Percentiles rank a stretch among this genome's conserved stretches.
phyloP scores from a whole-genome alignment of 2,888 invertebrate genomes.

The Eristalis pertinax region DNA sequence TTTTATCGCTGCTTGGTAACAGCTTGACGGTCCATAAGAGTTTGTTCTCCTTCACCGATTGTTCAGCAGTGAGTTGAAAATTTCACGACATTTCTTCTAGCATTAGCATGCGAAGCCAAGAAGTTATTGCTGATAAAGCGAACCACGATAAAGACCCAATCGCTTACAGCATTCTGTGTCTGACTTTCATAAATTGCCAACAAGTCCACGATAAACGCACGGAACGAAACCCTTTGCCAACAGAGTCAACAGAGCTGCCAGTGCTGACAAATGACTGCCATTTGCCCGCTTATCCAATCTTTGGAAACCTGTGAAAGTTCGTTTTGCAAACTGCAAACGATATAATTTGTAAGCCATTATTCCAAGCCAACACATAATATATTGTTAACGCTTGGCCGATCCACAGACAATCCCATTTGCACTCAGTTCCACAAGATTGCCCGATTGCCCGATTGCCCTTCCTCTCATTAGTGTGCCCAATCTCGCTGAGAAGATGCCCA shows the following conservation, averaged over 20 bases:
- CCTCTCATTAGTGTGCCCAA: slow-evolving; percentile 44
- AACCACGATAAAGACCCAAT: not conserved
- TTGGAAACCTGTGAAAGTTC: not conserved
- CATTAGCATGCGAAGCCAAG: not conserved
- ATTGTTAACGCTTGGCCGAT: slow-evolving; percentile 7
- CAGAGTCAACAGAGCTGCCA: not conserved
- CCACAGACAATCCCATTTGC: slow-evolving; percentile 13
- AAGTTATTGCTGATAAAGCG: not conserved
- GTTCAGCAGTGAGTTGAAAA: not conserved
- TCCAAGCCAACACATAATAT: slow-evolving; percentile 4
- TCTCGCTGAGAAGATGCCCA: slow-evolving; percentile 13
- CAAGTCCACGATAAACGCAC: not conserved
- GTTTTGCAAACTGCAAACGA: not conserved
- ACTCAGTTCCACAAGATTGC: slow-evolving; percentile 8
- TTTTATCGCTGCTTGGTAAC: not conserved
- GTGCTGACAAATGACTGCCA: not conserved
- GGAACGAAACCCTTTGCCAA: not conserved
- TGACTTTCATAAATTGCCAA: not conserved
- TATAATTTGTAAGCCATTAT: slow-evolving; percentile 4
- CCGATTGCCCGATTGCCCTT: slow-evolving; percentile 23
- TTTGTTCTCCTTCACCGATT: not conserved
- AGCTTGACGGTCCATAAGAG: not conserved
- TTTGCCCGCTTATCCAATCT: not conserved
- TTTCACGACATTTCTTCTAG: not conserved
- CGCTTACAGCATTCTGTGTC: not conserved